These are phyloP conservation scores for Gopherus evgoodei DNA, from an alignment of 2,113 vertebrate species.

Conservation along the genomic window DNA sequence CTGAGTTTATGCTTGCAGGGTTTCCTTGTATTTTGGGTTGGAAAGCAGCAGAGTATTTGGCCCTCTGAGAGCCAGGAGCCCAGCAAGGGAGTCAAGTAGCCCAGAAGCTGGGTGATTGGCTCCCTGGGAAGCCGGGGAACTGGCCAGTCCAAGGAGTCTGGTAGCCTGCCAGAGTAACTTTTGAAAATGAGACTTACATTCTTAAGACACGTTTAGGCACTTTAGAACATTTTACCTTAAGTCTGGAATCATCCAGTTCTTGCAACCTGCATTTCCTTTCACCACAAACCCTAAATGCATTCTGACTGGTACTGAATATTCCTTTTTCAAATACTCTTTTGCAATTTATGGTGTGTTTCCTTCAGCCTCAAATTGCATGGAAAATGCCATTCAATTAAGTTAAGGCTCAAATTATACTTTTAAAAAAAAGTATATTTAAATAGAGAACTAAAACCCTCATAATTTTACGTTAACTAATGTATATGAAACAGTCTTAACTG, in stretches of 20 bases:
- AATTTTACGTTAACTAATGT: not conserved
- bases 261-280: not conserved
- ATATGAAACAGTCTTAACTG: not conserved
- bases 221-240: not conserved
- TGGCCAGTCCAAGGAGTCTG: not conserved
- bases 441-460: not conserved
- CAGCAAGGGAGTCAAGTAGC: not conserved
- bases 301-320: not conserved
- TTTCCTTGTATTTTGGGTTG: not conserved
- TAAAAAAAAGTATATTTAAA: not conserved
- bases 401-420: not conserved
- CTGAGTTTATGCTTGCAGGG: not conserved
- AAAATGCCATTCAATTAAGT: not conserved
- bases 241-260: not conserved
- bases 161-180: not conserved
- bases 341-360: not conserved
- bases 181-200: not conserved
- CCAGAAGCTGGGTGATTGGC: not conserved
- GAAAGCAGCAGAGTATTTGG: not conserved
- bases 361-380: not conserved
- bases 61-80: not conserved
- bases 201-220: not conserved
- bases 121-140: not conserved
- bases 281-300: not conserved
- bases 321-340: not conserved